Conservation (phyloP, 2,797 vertebrate genomes). For the Enteromius argenteus region DNA sequence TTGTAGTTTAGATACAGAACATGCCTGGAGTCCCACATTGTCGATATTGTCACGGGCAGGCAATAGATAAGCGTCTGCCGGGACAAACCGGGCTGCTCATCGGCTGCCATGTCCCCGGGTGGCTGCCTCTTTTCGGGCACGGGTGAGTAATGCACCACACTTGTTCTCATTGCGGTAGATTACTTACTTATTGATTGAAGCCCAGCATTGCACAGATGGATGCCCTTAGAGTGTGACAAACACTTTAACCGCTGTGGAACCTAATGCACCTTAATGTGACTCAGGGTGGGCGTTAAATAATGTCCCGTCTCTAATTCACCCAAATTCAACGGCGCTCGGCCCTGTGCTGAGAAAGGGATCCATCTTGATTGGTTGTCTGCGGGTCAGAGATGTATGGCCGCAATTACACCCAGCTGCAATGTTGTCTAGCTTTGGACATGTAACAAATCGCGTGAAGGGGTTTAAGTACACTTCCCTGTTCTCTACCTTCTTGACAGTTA, state of each 20-base stretch:
- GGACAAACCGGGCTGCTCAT: constrained; percentile 63
- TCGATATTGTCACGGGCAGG: constrained; percentile 66
- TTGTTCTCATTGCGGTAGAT: constrained; percentile 78
- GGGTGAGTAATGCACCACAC: constrained; percentile 76
- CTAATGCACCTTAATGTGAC: constrained; percentile 80
- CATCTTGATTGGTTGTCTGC: constrained; percentile 80
- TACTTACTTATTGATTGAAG: constrained; percentile 85
- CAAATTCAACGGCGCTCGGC: constrained; percentile 72
- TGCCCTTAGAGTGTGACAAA: constrained; percentile 78
- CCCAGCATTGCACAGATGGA: constrained; percentile 77
- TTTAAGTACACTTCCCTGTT: constrained; percentile 76
- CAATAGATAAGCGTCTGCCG: constrained; percentile 70
- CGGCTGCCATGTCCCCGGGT: constrained; percentile 58
- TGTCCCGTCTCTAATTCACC: constrained; percentile 74
- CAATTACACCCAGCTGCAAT: constrained; percentile 78
- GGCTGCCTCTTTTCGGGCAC: constrained; percentile 67
- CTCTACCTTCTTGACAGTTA: constrained; percentile 70
- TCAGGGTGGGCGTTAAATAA: constrained; percentile 80
- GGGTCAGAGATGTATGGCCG: constrained; percentile 75
- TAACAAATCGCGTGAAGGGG: constrained; percentile 80
- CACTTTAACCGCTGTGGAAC: constrained; percentile 76
- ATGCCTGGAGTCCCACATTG: constrained; percentile 64
- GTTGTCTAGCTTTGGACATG: constrained; percentile 72
- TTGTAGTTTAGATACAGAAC: constrained; percentile 65
- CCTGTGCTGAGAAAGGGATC: constrained; percentile 68